These are phyloP conservation scores for Promerops cafer DNA, from an alignment of 2,113 vertebrate species.

Conservation along the genomic window DNA sequence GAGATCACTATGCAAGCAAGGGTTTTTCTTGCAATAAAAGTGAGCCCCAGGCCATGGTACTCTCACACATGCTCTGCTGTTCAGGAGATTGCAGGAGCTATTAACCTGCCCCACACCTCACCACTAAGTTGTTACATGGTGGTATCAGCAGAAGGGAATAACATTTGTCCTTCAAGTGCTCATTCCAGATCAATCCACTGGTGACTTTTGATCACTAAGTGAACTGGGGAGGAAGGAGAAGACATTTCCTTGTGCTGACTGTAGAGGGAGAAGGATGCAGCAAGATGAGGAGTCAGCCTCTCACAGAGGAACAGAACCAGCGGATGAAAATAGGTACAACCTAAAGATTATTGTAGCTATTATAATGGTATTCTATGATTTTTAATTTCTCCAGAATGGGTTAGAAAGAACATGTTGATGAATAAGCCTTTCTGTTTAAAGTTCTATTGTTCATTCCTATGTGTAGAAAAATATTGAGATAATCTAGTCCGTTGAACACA, in stretches of 20 bases:
- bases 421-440: not conserved
- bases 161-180: not conserved
- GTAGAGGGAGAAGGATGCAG: not conserved
- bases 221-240: not conserved
- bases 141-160: not conserved
- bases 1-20: not conserved
- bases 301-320: not conserved
- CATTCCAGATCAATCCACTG: not conserved
- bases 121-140: not conserved
- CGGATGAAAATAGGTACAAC: not conserved
- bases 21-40: not conserved
- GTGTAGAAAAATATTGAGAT: not conserved
- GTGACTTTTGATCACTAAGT: not conserved
- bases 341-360: not conserved
- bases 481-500: not conserved
- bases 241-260: not conserved
- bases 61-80: not conserved
- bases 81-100: not conserved
- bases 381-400: not conserved
- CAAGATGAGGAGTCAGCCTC: not conserved
- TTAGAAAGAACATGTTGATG: not conserved
- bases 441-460: not conserved
- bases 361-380: not conserved
- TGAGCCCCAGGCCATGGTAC: not conserved
- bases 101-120: not conserved